Conservation (phyloP, 2,113 vertebrate species). For the Percina caprodes region DNA sequence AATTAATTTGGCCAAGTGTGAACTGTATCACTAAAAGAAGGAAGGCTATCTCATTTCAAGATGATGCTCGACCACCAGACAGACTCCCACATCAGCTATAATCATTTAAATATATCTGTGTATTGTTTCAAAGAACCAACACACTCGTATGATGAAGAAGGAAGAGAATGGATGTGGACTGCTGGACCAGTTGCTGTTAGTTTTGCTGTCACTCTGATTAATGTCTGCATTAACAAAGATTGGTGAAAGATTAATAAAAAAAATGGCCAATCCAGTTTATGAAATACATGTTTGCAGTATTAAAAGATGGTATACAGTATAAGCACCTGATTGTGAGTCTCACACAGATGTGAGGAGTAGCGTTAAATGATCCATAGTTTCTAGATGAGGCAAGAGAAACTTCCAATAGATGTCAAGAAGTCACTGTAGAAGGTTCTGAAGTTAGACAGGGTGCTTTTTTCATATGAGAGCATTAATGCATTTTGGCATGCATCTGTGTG, state of each 20-base stretch:
- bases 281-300: constrained; percentile 6
- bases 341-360: constrained; percentile 29
- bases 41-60: constrained; percentile 35
- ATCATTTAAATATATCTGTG: constrained; percentile 44
- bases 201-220: constrained; percentile 28
- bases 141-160: constrained; percentile 29
- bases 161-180: constrained; percentile 1
- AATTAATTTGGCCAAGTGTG: constrained; percentile 64
- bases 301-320: constrained; percentile 16
- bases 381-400: constrained; percentile 57
- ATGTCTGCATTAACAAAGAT: constrained; percentile 37
- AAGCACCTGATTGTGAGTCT: constrained; percentile 20
- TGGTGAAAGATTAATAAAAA: constrained; percentile 37
- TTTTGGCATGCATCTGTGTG: constrained; percentile 3
- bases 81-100: constrained; percentile 17
- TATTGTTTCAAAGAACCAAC: constrained; percentile 13
- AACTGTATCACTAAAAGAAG: constrained; percentile 43
- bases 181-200: constrained; percentile 6
- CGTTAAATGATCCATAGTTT: constrained; percentile 52
- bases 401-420: constrained; percentile 30
- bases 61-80: constrained; percentile 51
- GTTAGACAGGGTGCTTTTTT: constrained; percentile 27
- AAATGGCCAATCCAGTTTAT: constrained; percentile 5
- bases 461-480: background rate
- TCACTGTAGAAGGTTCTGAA: constrained; percentile 33